A percentile compares a stretch with the other conserved stretches of the same genome.
phyloP scores from a whole-genome alignment of 2,113 vertebrate species.

The Cyprinodon variegatus region DNA sequence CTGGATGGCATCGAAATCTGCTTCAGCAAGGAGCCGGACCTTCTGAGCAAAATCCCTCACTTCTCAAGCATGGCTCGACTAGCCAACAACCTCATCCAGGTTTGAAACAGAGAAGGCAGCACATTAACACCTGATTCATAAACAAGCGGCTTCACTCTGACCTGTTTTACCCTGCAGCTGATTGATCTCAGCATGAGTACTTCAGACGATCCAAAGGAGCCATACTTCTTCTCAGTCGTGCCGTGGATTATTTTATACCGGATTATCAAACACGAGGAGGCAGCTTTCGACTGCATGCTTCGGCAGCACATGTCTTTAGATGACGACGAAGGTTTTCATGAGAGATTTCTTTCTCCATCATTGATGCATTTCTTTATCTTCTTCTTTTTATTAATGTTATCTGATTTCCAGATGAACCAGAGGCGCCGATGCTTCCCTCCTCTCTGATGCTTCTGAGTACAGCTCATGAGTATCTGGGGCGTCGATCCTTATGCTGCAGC shows the following conservation, averaged over 20 bases:
- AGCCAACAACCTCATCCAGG: conserved; percentile 96
- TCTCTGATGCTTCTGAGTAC: conserved; percentile 96
- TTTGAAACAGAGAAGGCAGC: conserved; percentile 46
- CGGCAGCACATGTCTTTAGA: conserved; percentile 83
- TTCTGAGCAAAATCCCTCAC: conserved; percentile 80
- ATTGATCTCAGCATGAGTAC: conserved; percentile 94
- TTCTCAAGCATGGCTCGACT: conserved; percentile 84
- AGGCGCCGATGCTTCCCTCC: conserved; percentile 90
- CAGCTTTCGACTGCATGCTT: conserved; percentile 84
- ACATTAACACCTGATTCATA: background rate
- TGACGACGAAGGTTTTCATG: conserved; percentile 84
- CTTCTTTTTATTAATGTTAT: conserved; percentile 20
- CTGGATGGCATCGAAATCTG: conserved; percentile 88
- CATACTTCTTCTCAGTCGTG: conserved; percentile 90
- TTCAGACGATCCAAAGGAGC: conserved; percentile 92
- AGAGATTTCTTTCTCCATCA: background rate
- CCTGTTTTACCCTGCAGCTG: conserved; percentile 75
- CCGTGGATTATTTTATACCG: conserved; percentile 94
- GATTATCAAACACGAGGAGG: conserved; percentile 93
- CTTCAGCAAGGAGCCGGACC: conserved; percentile 79
- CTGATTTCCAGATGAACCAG: conserved; percentile 73
- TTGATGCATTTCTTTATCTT: conserved; percentile 2
- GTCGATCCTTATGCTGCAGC: conserved; percentile 93
- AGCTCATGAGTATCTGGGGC: conserved; percentile 94
- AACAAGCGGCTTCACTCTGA: background rate